Evolutionary conservation across 2,797 vertebrate genomes (phyloP).

Genomic region (Buphagus erythrorhynchus): DNA sequence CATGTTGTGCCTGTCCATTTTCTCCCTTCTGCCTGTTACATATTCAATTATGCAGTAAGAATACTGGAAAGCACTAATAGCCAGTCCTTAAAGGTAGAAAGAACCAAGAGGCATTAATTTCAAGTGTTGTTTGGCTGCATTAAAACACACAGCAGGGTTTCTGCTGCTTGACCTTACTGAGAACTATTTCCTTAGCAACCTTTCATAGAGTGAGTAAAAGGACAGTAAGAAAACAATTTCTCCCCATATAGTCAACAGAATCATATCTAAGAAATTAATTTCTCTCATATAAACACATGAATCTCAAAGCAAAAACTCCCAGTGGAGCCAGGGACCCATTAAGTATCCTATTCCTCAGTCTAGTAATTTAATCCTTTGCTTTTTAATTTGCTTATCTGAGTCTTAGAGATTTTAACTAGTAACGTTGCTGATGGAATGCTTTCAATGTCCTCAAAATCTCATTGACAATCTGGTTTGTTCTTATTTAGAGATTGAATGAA

Average conservation of each 20-base stretch:
- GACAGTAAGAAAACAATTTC: slow-evolving; percentile 4
- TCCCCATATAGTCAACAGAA: not conserved
- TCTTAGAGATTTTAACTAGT: not conserved
- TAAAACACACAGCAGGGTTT: slow-evolving; percentile 50
- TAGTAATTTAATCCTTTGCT: not conserved
- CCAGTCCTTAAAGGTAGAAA: slow-evolving; percentile 4
- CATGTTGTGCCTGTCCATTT: not conserved
- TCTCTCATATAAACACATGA: not conserved
- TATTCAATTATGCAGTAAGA: not conserved
- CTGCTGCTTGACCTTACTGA: slow-evolving; percentile 54
- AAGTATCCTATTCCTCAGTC: not conserved
- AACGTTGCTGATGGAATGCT: not conserved
- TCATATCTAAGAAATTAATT: slow-evolving; percentile 16
- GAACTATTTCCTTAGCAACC: slow-evolving; percentile 67
- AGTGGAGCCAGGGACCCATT: not conserved
- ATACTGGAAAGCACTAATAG: not conserved
- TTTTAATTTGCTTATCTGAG: not conserved
- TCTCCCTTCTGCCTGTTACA: not conserved
- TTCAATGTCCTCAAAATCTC: not conserved
- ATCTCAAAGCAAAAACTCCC: not conserved
- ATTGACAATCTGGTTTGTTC: not conserved
- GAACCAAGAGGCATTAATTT: slow-evolving; percentile 52
- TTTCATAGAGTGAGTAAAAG: slow-evolving; percentile 36
- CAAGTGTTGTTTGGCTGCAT: slow-evolving; percentile 38
- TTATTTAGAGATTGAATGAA: not conserved